phyloP scores from a whole-genome alignment of 2,888 invertebrate genomes.

The Pardosa pseudoannulata region DNA sequence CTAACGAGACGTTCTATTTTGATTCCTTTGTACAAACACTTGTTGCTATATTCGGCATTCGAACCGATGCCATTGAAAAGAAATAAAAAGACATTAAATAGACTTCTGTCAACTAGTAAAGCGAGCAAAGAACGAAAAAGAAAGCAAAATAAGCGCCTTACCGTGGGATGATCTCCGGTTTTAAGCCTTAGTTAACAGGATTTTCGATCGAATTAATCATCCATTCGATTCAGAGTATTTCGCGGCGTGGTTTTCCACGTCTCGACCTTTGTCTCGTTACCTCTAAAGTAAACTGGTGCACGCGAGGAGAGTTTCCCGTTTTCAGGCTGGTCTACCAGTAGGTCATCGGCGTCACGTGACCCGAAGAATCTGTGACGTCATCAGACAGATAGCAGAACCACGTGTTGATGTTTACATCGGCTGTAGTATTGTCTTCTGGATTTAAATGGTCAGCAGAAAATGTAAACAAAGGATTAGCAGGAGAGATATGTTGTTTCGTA shows the following conservation, averaged over 20 bases:
- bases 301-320: not conserved
- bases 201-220: not conserved
- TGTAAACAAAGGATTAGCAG: no score
- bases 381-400: not conserved
- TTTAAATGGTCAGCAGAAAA: no score
- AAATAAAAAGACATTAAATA: not conserved
- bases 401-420: constrained; percentile 2
- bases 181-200: not conserved
- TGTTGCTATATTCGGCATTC: not conserved
- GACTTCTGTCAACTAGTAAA: no score
- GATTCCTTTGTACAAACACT: not conserved
- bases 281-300: not conserved
- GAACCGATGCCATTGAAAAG: no score
- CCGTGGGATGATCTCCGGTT: not conserved
- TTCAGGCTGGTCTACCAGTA: not conserved
- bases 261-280: not conserved
- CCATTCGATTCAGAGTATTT: not conserved
- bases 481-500: no score
- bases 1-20: no score
- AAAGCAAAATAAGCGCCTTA: not conserved
- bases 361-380: not conserved
- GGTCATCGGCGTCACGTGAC: constrained; percentile 1
- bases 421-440: no score
- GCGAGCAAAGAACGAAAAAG: no score
- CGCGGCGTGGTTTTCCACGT: not conserved